Conservation (phyloP, 2,113 vertebrate genomes). For the cattle (Bos taurus) region ARS-UCD2.0 NC_037337.1:39328001-39328500, state of each 20-base stretch:
- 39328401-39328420: accelerated
- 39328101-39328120: neutral
- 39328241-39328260: neutral
- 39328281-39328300: neutral
- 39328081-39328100: neutral
- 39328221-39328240: neutral
- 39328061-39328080: neutral
- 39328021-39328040: neutral
- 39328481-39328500: neutral
- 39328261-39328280: neutral
- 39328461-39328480: neutral
- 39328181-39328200: neutral
- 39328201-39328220: neutral
- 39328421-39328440: neutral
- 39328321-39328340: neutral
- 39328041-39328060: neutral
- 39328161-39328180: neutral
- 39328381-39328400: neutral
- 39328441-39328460: neutral
- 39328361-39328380: neutral
- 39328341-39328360: neutral
- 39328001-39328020: neutral
- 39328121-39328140: neutral
- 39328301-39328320: neutral
- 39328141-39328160: neutral